These are phyloP conservation scores for Cathartes aura DNA, from an alignment of 2,113 vertebrate species.

Conservation along the genomic window DNA sequence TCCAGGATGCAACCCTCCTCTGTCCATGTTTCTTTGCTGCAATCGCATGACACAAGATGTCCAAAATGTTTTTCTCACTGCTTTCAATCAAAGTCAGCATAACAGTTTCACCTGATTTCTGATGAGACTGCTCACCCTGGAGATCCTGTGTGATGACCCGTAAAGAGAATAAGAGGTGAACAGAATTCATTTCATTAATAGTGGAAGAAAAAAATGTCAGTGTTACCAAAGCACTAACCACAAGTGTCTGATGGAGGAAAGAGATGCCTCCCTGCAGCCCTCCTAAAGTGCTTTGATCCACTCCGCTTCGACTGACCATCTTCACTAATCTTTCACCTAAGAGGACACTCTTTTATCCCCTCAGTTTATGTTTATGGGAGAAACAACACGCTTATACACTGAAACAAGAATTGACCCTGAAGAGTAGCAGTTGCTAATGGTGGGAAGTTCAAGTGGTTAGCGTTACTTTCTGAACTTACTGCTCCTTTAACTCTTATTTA, in stretches of 20 bases:
- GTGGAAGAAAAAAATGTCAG: neutral
- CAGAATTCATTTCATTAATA: neutral
- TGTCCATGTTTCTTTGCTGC: neutral
- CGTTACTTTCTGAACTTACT: neutral
- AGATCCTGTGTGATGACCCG: neutral
- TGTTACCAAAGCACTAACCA: neutral
- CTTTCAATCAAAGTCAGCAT: neutral
- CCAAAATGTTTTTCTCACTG: neutral
- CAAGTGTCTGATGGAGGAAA: neutral
- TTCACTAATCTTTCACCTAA: neutral
- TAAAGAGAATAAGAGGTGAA: neutral
- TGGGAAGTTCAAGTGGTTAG: neutral
- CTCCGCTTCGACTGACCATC: neutral
- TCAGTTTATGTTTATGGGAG: neutral
- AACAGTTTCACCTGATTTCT: neutral
- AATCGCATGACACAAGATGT: neutral
- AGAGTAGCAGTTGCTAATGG: neutral
- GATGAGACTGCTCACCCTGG: neutral
- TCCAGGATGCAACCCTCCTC: neutral
- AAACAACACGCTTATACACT: neutral
- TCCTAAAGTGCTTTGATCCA: neutral
- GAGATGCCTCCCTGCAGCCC: neutral
- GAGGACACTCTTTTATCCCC: neutral
- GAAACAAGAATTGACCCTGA: neutral
- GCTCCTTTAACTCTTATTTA: neutral